Evolutionary conservation across 2,113 vertebrate species (phyloP).

Genomic region (Heptranchias perlo): DNA sequence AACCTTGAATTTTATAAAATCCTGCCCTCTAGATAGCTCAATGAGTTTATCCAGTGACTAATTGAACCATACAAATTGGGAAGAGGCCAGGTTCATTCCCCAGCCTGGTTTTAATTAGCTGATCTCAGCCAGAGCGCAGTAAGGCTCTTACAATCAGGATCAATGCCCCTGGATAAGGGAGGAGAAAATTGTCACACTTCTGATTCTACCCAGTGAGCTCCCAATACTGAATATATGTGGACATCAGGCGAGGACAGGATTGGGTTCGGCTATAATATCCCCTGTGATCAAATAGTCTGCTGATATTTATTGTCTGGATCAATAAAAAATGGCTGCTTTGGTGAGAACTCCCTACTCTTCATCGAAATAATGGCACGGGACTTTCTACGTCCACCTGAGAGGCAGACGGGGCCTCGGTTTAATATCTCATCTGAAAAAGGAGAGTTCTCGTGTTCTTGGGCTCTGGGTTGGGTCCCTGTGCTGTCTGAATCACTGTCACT

Average conservation of each 20-base stretch:
- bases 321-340: neutral
- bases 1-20: neutral
- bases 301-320: no score
- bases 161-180: neutral
- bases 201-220: no score
- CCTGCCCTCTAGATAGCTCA: neutral
- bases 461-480: neutral
- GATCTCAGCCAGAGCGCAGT: neutral
- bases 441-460: no score
- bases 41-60: no score
- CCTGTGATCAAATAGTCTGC: no score
- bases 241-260: neutral
- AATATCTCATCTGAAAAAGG: no score
- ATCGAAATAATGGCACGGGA: no score
- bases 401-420: no score
- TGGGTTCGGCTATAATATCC: neutral
- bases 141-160: neutral
- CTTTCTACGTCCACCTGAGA: no score
- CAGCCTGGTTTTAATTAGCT: neutral
- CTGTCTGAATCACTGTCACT: neutral
- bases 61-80: no score
- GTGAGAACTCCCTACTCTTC: no score
- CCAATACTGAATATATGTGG: neutral
- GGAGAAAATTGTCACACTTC: neutral
- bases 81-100: no score